phyloP scores from a whole-genome alignment of 2,113 vertebrate genomes.

The Erythrolamprus reginae region DNA sequence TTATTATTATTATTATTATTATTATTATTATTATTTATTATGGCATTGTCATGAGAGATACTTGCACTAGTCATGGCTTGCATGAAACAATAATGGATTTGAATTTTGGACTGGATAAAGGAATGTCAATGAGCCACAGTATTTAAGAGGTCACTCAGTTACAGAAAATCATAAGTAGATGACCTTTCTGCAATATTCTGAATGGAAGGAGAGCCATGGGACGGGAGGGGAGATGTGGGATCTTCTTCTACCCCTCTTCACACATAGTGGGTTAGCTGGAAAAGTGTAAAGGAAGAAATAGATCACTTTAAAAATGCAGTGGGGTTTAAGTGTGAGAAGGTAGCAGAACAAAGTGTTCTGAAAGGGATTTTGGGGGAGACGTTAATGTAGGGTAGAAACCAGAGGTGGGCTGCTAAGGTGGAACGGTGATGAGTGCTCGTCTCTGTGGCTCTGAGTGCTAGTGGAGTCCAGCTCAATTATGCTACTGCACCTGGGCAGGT shows the following conservation, averaged over 20 bases:
- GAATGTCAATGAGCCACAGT: background rate
- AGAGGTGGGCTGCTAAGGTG: no score
- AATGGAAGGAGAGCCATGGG: background rate
- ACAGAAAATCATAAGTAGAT: background rate
- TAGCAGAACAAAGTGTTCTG: background rate
- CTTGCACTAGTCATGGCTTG: background rate
- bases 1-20: no score
- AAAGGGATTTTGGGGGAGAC: background rate
- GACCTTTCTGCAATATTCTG: background rate
- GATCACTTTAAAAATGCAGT: background rate
- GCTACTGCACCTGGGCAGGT: no score
- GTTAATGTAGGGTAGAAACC: background rate
- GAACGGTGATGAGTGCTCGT: no score
- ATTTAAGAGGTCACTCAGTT: background rate
- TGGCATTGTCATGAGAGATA: background rate
- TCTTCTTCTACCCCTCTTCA: background rate
- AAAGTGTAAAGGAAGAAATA: background rate
- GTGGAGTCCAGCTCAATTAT: no score
- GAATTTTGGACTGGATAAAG: background rate
- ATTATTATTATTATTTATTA: no score
- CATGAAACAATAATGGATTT: background rate
- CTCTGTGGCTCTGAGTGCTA: no score
- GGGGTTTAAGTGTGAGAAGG: background rate
- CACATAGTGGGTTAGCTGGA: background rate
- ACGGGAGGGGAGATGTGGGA: background rate